Conservation (phyloP, 1,140 invertebrate species). For the Himalopsyche phryganea region DNA sequence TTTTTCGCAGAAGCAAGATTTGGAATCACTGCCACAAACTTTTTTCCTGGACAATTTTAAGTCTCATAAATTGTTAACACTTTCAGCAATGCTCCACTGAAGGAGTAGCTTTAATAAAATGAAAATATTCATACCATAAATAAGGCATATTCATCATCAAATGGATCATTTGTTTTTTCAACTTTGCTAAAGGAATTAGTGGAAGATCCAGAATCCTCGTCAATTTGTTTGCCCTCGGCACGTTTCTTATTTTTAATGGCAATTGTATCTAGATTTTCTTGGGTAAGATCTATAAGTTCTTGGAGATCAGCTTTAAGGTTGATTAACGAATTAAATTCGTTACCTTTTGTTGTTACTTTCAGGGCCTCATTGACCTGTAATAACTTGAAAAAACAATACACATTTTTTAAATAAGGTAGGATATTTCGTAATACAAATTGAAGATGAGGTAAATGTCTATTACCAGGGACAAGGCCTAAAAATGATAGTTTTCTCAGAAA, state of each 20-base stretch:
- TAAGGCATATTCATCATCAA: conserved; percentile 66
- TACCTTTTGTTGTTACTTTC: conserved; percentile 43
- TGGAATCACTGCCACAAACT: too few relatives aligned
- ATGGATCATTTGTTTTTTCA: conserved; percentile 39
- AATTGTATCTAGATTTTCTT: conserved; percentile 51
- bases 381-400: conserved; percentile 48
- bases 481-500: too few relatives aligned
- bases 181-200: conserved; percentile 28
- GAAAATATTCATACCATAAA: conserved; percentile 61
- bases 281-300: conserved; percentile 63
- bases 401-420: not conserved
- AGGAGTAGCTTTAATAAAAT: too few relatives aligned
- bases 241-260: conserved; percentile 31
- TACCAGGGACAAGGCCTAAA: too few relatives aligned
- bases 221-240: conserved; percentile 3
- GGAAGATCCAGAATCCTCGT: not conserved
- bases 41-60: too few relatives aligned
- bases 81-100: too few relatives aligned
- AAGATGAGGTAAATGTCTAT: not conserved
- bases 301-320: conserved; percentile 60
- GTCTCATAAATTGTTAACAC: too few relatives aligned
- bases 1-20: too few relatives aligned
- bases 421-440: not conserved
- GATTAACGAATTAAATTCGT: conserved; percentile 56
- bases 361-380: conserved; percentile 59